Evolutionary conservation across 2,113 vertebrate genomes (phyloP).

Genomic region (Bambusicola thoracicus): DNA sequence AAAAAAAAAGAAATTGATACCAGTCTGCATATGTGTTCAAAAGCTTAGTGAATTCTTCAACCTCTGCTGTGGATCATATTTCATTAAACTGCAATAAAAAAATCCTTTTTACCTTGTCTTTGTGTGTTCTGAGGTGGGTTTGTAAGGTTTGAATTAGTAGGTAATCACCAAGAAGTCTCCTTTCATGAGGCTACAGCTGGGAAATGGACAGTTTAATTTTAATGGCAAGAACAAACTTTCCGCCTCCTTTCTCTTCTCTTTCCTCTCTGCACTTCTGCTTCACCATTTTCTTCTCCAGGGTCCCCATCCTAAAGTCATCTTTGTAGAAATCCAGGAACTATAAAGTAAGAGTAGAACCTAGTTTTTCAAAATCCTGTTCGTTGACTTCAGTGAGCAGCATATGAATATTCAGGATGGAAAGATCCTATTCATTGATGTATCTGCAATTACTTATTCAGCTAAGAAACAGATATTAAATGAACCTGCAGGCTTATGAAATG

Average conservation of each 20-base stretch:
- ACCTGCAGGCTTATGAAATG: neutral
- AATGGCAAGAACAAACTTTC: slow-evolving; percentile 56
- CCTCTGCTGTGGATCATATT: slow-evolving; percentile 71
- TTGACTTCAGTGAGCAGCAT: neutral
- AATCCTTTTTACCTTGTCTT: slow-evolving; percentile 56
- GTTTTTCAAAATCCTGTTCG: neutral
- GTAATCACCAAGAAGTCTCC: slow-evolving; percentile 62
- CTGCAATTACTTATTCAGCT: neutral
- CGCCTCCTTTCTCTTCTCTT: slow-evolving; percentile 19
- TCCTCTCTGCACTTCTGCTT: slow-evolving; percentile 5
- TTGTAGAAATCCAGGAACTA: neutral
- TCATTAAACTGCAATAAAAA: slow-evolving; percentile 70
- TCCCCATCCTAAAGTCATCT: neutral
- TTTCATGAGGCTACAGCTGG: slow-evolving; percentile 60
- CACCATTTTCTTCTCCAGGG: neutral
- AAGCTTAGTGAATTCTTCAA: slow-evolving; percentile 70
- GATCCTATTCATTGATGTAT: neutral
- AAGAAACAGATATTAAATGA: neutral
- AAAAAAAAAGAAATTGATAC: slow-evolving; percentile 62
- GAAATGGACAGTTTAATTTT: slow-evolving; percentile 58
- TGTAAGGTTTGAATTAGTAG: slow-evolving; percentile 66
- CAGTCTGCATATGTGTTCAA: slow-evolving; percentile 66
- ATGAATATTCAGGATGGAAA: neutral
- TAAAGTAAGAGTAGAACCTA: neutral
- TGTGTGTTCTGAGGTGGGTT: slow-evolving; percentile 38